phyloP scores from a whole-genome alignment of 2,797 vertebrate genomes.

The Crotalus adamanteus region DNA sequence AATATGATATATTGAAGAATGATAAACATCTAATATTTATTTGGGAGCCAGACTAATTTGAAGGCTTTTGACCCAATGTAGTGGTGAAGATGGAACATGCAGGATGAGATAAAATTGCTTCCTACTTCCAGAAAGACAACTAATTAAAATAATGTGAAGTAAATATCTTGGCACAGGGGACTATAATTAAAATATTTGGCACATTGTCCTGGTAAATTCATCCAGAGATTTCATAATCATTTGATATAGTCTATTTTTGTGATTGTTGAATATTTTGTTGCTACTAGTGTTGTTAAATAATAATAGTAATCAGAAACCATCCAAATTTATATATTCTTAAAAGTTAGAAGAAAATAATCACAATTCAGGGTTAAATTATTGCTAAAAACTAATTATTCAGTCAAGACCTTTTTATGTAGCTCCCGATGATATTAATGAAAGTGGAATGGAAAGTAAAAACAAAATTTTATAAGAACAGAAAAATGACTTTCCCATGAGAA shows the following conservation, averaged over 20 bases:
- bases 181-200: constrained; percentile 1
- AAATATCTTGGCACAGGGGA: not conserved
- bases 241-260: not conserved
- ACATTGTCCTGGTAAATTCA: constrained; percentile 14
- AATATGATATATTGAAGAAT: constrained; percentile 24
- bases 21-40: constrained; percentile 5
- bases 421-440: constrained; percentile 3
- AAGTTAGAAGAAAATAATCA: constrained; percentile 5
- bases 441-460: constrained; percentile 9
- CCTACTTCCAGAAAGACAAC: not conserved
- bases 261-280: not conserved
- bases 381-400: not conserved
- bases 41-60: not conserved
- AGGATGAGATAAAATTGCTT: constrained; percentile 4
- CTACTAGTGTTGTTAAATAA: not conserved
- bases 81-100: not conserved
- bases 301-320: not conserved
- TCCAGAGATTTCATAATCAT: constrained; percentile 10
- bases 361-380: not conserved
- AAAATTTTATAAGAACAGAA: not conserved
- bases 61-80: constrained; percentile 22
- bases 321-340: constrained; percentile 24
- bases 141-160: constrained; percentile 23
- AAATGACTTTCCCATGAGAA: not conserved
- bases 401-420: not conserved